These are phyloP conservation scores for Himantopus leucocephalus DNA, from an alignment of 2,113 vertebrate species.

Conservation along the genomic window DNA sequence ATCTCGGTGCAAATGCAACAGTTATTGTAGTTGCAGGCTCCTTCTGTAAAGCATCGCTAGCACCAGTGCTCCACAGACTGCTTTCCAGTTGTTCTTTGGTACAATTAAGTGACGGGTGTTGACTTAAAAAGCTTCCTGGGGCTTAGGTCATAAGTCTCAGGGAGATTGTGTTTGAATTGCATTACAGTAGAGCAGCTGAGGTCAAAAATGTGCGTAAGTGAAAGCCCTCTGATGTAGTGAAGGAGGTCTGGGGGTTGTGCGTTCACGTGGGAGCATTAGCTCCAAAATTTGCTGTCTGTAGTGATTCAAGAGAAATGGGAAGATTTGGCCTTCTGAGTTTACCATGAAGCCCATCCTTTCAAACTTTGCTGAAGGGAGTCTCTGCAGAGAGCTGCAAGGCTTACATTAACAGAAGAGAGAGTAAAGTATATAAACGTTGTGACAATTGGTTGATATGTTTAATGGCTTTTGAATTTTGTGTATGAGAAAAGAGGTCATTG, in stretches of 20 bases:
- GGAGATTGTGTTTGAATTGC: neutral
- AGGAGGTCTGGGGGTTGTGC: neutral
- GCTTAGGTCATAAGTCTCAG: neutral
- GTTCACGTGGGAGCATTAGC: neutral
- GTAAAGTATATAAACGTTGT: neutral
- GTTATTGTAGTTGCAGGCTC: neutral
- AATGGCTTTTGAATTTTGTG: neutral
- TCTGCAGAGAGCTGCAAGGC: neutral
- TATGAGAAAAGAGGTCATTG: neutral
- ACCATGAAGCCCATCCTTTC: neutral
- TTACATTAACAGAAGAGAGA: neutral
- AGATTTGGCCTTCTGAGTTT: neutral
- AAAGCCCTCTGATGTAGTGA: neutral
- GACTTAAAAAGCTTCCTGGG: neutral
- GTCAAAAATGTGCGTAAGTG: neutral
- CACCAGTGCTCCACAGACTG: neutral
- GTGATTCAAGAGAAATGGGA: neutral
- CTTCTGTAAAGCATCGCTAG: neutral
- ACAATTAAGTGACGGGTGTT: neutral
- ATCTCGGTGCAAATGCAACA: neutral
- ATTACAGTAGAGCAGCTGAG: neutral
- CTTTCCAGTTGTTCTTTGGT: constrained; percentile 26
- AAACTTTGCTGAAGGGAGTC: neutral
- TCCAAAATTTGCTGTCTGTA: neutral
- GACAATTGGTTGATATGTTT: neutral